Base-by-base conservation (phyloP, 2,888 invertebrate genomes). In the Hirtodrosophila cameraria region DNA sequence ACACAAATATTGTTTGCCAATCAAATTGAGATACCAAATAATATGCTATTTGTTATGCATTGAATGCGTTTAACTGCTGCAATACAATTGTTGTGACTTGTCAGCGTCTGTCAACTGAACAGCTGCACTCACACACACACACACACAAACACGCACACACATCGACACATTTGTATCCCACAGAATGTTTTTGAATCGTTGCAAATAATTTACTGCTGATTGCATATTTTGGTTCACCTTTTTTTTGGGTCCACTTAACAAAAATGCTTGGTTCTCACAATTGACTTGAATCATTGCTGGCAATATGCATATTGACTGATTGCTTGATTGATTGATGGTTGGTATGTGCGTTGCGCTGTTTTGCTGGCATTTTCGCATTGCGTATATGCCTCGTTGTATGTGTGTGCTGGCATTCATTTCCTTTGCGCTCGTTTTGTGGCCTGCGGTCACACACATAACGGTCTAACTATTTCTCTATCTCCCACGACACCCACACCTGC, bases 271-370 rank as follows among this genome's bases (percentile, higher is more conserved):
- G 61, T 52, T 48, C 68, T 59, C 54, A 55, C 68, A 78, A 80
- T 84, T 71, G 71, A 62, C 78, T 77, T 66, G 62, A 65, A 86
- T 86, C 71, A 84, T 71, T 55, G n/a, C 69, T 60, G 69, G 68
- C 64, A 79, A 72, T 72, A 60, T 58, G 68, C 55, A 55, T 39
- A 48, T 46, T 54, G 49, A 33, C 18, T 60, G 72, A 67, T 57
- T 70, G 79, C 62, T 61, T 74, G 81, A 70, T 63, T 60, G 59
- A 54, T 55, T 39, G 64, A 13, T 49, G 38, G 50, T 11, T 55
- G 46, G 16, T 35, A 53, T 60, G 43, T 23, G 59, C 15, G 48
- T n/a, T n/a, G n/a, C 6, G 35, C 7, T 31, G 33, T 46, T 38
- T 9, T 12, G 33, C 30, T 45, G 38, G 50, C 50, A 65, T 43